phyloP scores from a whole-genome alignment of 92 coral and sea anemone species.

The Phenganax stokvisi region DNA sequence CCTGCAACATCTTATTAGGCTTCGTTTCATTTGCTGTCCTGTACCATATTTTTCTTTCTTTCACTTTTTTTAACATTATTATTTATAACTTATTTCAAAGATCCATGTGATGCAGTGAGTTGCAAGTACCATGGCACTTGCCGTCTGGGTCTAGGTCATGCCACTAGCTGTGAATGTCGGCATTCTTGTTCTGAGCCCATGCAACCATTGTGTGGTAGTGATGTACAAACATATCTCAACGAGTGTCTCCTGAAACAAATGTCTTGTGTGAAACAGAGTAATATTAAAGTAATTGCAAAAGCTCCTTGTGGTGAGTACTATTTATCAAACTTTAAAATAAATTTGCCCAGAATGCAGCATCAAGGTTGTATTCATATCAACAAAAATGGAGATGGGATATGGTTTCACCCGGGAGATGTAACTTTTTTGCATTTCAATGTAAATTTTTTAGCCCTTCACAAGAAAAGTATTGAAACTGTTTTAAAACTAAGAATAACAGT shows the following conservation, averaged over 20 bases:
- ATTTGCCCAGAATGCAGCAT: too few relatives aligned
- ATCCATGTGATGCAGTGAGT: constrained; percentile 64
- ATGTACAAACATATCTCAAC: constrained; percentile 30
- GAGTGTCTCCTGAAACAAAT: constrained; percentile 30
- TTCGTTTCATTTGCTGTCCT: not conserved
- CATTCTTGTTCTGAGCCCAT: constrained; percentile 4
- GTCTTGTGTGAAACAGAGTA: constrained; percentile 15
- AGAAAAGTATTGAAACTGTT: too few relatives aligned
- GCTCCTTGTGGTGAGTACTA: constrained; percentile 31
- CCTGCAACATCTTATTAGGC: not conserved
- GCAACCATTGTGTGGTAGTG: constrained; percentile 32
- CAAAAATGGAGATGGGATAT: too few relatives aligned
- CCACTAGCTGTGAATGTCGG: constrained; percentile 38
- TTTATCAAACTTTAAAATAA: too few relatives aligned
- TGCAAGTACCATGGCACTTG: constrained; percentile 68
- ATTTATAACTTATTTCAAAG: not conserved
- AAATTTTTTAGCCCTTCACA: too few relatives aligned
- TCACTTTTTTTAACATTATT: not conserved
- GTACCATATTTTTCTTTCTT: not conserved
- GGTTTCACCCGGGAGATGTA: too few relatives aligned
- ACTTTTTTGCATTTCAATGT: too few relatives aligned
- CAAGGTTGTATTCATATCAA: too few relatives aligned
- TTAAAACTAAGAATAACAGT: too few relatives aligned
- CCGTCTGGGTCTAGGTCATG: constrained; percentile 48
- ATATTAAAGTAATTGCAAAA: constrained; percentile 11